Evolutionary conservation across 2,797 vertebrate genomes (phyloP), one percentile per base, ranked within the genome.

Genomic region (Apogon talboti): DNA sequence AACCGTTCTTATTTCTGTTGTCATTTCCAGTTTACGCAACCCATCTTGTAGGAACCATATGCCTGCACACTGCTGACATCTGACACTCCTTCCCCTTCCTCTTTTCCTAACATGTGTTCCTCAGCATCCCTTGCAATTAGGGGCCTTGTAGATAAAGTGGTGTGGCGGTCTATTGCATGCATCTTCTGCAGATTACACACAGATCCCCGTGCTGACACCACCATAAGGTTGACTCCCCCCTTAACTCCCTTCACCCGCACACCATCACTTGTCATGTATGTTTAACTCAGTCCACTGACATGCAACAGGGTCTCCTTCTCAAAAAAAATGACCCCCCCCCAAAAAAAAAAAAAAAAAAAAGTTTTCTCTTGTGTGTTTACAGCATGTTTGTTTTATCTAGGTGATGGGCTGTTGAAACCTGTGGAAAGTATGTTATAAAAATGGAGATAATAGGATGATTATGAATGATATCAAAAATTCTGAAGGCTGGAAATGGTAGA

Each of bases 21-120:
- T 87, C 77, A 73, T 87, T 78, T 79, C 64, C 71, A 83, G 68
- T 64, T 87, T 79, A 58, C 37, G 11, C 63, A 79, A 75, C 61
- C 41, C 45, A 74, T 15, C 50, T 88, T 87, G 79, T 66, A 86
- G 55, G 79, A 85, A 87, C 75, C 80, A 79, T 78, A 84, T 83
- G 84, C 43, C 82, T 74, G 64, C 76, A 73, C 64, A 64, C 68
- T 74, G 71, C 54, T 62, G 76, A 87, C 71, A 91, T 89, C 83
- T 81, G 86, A 91, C 90, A 88, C 91, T 81, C 86, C 75, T 71
- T 87, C 86, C 89, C 89, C 79, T 86, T 84, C 78, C 67, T 87
- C 86, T 91, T 84, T 87, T 84, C 63, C 76, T 83, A 83, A 83
- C 90, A 92, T 93, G 87, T 92, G 89, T 85, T 92, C 74, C 68